Evolutionary conservation across 1,140 invertebrate species (phyloP), one percentile per base, ranked within the genome.

Genomic region (Anoplolepis gracilipes): DNA sequence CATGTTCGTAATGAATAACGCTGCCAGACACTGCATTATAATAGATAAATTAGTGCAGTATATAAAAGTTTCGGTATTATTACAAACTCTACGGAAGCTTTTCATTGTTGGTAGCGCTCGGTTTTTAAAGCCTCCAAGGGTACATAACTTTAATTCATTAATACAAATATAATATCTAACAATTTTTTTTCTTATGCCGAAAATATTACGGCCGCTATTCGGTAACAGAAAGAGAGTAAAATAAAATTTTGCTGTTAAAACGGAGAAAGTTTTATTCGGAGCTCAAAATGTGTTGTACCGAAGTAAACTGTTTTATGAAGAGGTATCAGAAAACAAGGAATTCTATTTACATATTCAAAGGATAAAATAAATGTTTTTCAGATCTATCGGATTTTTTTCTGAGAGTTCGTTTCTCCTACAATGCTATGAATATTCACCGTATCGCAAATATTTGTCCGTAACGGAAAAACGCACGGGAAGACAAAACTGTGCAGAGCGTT

Each of bases 21-120:
- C 19, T 4, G 28, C 19, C 30, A 39, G 59, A 25, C 30, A 10
- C 19, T 33, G 53, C 53, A 22, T 57, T 46, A 61, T 39, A 42
- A 72, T 36, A 36, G 36, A 59, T 46, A 59, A 82, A 82, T 72
- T 72, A 82, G 13, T 36, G 5, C 67, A 42, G 46, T 72, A n/a
- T 49, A 42, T 70, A 59, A 70, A 81, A 81, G 49, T 81, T 81
- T 42, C 36, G n/a, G 59, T 73, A 73, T 82, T 72, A 73, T 59
- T 82, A 30, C 36, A 16, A 72, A 6, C 46, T 46, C 11, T 13
- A 25, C 36, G 13, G 16, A 59, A 72, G 55, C 39, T 72, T 42
- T 73, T 82, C 46, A 49, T 49, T 19, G 46, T 49, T 42, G 28
- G 16, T 6, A 10, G 25, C 53, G 19, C 78, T 72, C 33, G 36